Base-by-base conservation (phyloP, 2,888 invertebrate species). In the Tetranychus piercei region DNA sequence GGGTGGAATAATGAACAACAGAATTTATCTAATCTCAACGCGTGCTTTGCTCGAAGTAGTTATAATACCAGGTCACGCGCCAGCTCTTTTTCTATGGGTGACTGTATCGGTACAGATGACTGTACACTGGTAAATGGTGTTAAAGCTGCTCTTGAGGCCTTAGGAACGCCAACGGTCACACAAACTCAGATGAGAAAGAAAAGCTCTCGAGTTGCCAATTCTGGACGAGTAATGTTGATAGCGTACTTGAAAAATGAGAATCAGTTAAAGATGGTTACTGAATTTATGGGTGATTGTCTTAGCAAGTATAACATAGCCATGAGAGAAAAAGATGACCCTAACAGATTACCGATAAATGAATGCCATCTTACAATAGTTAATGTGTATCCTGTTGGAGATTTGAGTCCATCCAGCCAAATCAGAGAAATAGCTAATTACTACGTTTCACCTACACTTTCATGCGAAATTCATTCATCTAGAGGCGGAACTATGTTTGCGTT, bases 301-400 rank as follows among this genome's bases (percentile, higher is more conserved):
- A 64, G 44, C 72, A 73, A 73, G 64, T 44, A 22, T 18, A 75
- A 73, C 44, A 22, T 67, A 44, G 66, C 64, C 22, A 72, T 73
- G 9, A 7, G 43, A 73, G 70, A 74, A 23, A 44, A 44, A 15
- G 64, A 70, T n/a, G 23, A 44, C 15, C 22, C 45, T 18, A 20
- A 18, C 9, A 20, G 11, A 11, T 84, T 93, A 77, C 86, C 88
- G 0, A 88, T 95, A 77, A 88, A 92, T 81, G 89, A 91, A 82
- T 93, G 93, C 80, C 93, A 95, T 82, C 84, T 96, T 79, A 90
- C 94, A 0, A 88, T 95, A 75, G 87, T 96, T 65, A 94, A 94
- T 82, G 88, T 93, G 11, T 90, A 89, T 78, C 93, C 94, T 0
- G 87, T 90, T 78, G 90, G 89, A 78, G 87, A 88, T 55, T 90